Percentiles rank a stretch among this genome's conserved stretches.
Conservation (phyloP, 2,888 invertebrate species). For the Iselma pallidipennis region DNA sequence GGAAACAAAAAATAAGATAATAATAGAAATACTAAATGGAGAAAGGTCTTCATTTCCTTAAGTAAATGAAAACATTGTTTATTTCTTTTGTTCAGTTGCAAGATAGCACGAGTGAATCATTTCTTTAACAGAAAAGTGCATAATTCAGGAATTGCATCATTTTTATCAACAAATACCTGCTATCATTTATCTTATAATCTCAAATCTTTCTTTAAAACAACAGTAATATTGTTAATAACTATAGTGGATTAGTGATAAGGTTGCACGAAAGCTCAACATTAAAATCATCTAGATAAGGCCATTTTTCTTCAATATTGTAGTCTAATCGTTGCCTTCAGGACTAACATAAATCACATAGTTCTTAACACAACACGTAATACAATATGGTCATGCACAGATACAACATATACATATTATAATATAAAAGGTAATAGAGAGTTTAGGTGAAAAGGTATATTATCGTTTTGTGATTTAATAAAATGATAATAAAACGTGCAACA, state of each 20-base stretch:
- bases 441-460: not conserved
- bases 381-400: conserved; percentile 21
- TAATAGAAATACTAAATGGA: too few relatives aligned
- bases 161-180: not conserved
- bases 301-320: conserved; percentile 7
- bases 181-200: too few relatives aligned
- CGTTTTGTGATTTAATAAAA: conserved; percentile 14
- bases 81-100: not conserved
- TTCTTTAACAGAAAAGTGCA: not conserved
- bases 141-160: not conserved
- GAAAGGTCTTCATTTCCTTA: not conserved
- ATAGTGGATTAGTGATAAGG: not conserved
- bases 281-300: conserved; percentile 18
- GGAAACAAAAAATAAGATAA: not conserved
- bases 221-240: too few relatives aligned
- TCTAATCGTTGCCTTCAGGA: conserved; percentile 9
- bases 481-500: conserved; percentile 17
- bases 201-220: not conserved
- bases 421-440: conserved; percentile 16
- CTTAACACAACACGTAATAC: conserved; percentile 10
- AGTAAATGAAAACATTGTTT: not conserved
- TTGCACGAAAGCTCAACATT: conserved; percentile 19
- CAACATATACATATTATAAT: conserved; percentile 9
- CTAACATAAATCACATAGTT: conserved; percentile 21
- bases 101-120: not conserved